A percentile compares a stretch with the other conserved stretches of the same genome.
phyloP scores from a whole-genome alignment of 2,888 invertebrate species.

The Choristoneura rosaceana region DNA sequence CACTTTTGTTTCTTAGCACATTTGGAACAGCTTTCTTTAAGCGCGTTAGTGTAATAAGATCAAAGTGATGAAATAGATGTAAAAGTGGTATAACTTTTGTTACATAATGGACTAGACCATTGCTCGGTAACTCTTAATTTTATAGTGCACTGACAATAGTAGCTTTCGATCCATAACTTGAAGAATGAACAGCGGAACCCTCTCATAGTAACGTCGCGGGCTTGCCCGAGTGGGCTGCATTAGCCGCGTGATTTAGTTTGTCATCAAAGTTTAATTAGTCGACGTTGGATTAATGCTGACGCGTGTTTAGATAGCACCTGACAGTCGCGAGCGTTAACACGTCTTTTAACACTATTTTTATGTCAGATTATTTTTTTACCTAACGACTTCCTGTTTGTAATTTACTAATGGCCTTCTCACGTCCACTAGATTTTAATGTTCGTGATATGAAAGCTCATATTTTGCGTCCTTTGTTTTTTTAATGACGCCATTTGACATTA shows the following conservation, averaged over 20 bases:
- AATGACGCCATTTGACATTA: neutral
- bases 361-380: conserved; percentile 25
- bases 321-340: conserved; percentile 15
- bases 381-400: conserved; percentile 32
- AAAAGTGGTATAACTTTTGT: no score
- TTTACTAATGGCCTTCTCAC: conserved; percentile 5
- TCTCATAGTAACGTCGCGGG: neutral
- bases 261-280: conserved; percentile 37
- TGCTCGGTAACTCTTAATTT: no score
- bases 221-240: conserved; percentile 19
- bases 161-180: neutral
- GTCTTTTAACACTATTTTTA: conserved; percentile 22
- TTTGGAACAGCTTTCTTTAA: no score
- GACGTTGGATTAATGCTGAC: conserved; percentile 25
- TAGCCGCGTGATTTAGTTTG: conserved; percentile 36
- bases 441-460: conserved; percentile 8
- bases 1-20: neutral
- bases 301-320: conserved; percentile 30
- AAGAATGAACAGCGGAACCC: conserved; percentile 13
- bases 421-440: conserved; percentile 13
- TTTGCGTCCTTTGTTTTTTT: conserved; percentile 19
- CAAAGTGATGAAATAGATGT: no score
- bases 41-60: neutral
- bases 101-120: no score
- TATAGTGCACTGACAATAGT: neutral